Evolutionary conservation across 2,797 vertebrate species (phyloP).

Genomic region (Spinus pinus): DNA sequence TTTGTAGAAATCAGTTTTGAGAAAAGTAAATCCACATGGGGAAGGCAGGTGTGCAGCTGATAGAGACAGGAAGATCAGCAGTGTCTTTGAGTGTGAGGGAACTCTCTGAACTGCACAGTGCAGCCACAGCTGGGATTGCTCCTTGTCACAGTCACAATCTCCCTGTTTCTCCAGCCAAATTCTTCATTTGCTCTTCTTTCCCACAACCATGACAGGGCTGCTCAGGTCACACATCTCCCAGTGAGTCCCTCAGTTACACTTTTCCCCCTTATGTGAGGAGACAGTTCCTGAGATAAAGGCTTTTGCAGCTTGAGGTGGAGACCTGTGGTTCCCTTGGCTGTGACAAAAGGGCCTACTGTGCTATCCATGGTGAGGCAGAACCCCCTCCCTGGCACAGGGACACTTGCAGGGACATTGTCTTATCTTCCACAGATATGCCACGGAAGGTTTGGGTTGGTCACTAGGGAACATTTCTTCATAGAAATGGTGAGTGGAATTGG

Average conservation of each 20-base stretch:
- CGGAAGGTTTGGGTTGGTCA: background rate
- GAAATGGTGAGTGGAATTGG: background rate
- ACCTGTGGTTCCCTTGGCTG: rapidly evolving
- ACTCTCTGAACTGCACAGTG: rapidly evolving
- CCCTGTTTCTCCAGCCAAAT: background rate
- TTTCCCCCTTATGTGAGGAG: background rate
- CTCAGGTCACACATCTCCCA: rapidly evolving
- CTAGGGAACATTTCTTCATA: background rate
- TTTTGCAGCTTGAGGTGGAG: background rate
- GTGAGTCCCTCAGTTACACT: rapidly evolving
- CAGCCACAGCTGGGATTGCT: background rate
- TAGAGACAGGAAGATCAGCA: rapidly evolving
- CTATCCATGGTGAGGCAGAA: background rate
- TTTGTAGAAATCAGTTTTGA: background rate
- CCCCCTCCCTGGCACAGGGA: rapidly evolving
- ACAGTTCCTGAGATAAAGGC: rapidly evolving
- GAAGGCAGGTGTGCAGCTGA: background rate
- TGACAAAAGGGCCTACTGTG: too few relatives aligned
- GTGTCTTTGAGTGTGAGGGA: rapidly evolving
- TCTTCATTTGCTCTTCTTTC: background rate
- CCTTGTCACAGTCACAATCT: background rate
- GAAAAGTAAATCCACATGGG: rapidly evolving
- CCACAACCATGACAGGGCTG: rapidly evolving
- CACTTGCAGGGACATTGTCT: background rate
- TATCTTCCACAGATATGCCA: rapidly evolving